Percentiles rank a stretch among this genome's conserved stretches.
phyloP scores from a whole-genome alignment of 2,888 invertebrate species.

The Yponomeuta cagnagella region DNA sequence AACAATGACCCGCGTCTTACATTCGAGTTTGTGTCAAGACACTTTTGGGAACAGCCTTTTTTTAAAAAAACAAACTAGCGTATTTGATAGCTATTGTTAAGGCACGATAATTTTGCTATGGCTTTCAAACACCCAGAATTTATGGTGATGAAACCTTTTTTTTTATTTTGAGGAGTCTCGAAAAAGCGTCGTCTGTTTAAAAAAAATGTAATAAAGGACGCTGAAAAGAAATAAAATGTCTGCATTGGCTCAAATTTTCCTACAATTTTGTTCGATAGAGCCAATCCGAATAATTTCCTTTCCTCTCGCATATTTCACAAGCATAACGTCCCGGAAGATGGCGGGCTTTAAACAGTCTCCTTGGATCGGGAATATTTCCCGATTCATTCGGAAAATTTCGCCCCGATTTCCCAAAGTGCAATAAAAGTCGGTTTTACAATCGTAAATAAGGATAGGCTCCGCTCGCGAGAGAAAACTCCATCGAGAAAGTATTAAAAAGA shows the following conservation, averaged over 20 bases:
- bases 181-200: too few species aligned
- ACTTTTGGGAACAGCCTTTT: too few species aligned
- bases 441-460: constrained; percentile 22
- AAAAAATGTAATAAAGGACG: too few species aligned
- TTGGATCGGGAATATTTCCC: constrained; percentile 17
- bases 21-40: too few species aligned
- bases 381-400: constrained; percentile 12
- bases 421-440: constrained; percentile 33
- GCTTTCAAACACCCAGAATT: too few species aligned
- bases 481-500: constrained; percentile 2
- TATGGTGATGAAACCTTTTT: too few species aligned
- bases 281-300: not conserved
- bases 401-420: constrained; percentile 19
- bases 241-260: not conserved
- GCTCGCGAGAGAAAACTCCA: not conserved
- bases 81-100: too few species aligned
- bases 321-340: constrained; percentile 21
- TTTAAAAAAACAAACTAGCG: too few species aligned
- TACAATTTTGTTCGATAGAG: not conserved
- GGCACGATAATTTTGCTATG: too few species aligned
- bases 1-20: too few species aligned
- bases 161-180: too few species aligned
- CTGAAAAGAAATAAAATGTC: not conserved
- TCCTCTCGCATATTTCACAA: constrained; percentile 17
- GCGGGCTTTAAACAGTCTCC: constrained; percentile 22